Conservation (phyloP, 2,888 invertebrate species). For the Fabriciana adippe region DNA sequence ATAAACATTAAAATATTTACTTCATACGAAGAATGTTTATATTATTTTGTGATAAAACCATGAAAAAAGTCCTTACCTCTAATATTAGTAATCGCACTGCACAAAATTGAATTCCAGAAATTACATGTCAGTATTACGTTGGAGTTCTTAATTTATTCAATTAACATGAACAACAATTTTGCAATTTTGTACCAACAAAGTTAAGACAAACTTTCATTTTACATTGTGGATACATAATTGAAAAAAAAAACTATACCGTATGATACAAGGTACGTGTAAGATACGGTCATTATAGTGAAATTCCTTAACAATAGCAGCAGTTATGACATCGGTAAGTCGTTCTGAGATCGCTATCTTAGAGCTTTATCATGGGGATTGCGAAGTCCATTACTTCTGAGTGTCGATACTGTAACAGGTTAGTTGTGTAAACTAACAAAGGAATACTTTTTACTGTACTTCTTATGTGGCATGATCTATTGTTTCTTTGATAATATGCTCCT, state of each 20-base stretch:
- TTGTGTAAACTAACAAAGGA: slow-evolving; percentile 17
- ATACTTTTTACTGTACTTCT: slow-evolving; percentile 2
- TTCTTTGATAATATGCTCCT: neutral
- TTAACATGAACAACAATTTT: too few species aligned
- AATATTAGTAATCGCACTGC: too few species aligned
- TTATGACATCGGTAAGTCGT: slow-evolving; percentile 33
- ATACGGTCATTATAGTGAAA: slow-evolving; percentile 3
- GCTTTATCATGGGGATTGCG: slow-evolving; percentile 10
- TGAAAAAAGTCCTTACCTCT: too few species aligned
- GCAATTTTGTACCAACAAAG: too few species aligned
- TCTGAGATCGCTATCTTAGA: slow-evolving; percentile 30
- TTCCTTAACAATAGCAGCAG: slow-evolving; percentile 8
- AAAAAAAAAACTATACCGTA: neutral
- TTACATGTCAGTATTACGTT: too few species aligned
- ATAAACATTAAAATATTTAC: too few species aligned
- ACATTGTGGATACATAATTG: neutral
- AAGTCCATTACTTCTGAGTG: slow-evolving; percentile 22
- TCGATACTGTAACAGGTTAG: slow-evolving; percentile 10
- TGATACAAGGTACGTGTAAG: neutral
- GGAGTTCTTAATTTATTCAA: too few species aligned
- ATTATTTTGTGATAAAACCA: too few species aligned
- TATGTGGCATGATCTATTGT: neutral
- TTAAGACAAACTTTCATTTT: too few species aligned
- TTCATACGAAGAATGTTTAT: too few species aligned
- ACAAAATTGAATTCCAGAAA: too few species aligned